Conservation (phyloP, 2,888 invertebrate genomes). For the Himalopsyche anomala region DNA sequence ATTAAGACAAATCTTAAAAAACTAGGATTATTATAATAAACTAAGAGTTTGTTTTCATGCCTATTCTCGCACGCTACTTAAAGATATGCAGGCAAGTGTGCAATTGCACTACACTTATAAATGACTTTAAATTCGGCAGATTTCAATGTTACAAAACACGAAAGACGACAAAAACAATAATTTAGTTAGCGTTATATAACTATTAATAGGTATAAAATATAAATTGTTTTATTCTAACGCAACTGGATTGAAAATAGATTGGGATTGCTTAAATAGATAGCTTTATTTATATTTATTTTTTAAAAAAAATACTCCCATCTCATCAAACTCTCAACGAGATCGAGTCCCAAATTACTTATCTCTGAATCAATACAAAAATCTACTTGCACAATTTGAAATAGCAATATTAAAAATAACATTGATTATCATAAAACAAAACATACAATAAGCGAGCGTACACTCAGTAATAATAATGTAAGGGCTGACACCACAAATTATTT, state of each 20-base stretch:
- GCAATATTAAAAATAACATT: conserved; percentile 3
- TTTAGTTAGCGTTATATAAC: background rate
- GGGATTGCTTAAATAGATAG: background rate
- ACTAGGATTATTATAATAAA: conserved; percentile 2
- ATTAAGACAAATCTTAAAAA: background rate
- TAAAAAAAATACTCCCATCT: background rate
- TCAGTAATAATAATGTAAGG: background rate
- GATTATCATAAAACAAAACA: background rate
- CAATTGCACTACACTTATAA: background rate
- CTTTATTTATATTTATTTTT: background rate
- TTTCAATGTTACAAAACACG: background rate
- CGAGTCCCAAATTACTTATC: conserved; percentile 4
- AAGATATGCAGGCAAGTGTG: background rate
- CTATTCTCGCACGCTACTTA: background rate
- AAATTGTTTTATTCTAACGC: background rate
- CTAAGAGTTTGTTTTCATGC: background rate
- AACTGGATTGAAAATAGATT: conserved; percentile 3
- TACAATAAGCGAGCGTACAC: background rate
- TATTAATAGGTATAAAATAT: conserved; percentile 5
- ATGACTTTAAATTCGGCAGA: background rate
- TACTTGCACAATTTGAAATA: conserved; percentile 18
- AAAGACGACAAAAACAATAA: background rate
- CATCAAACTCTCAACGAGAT: background rate
- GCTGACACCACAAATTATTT: background rate
- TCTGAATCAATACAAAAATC: conserved; percentile 30